Conservation (phyloP, 1,140 invertebrate genomes). For the Colletes latitarsis region DNA sequence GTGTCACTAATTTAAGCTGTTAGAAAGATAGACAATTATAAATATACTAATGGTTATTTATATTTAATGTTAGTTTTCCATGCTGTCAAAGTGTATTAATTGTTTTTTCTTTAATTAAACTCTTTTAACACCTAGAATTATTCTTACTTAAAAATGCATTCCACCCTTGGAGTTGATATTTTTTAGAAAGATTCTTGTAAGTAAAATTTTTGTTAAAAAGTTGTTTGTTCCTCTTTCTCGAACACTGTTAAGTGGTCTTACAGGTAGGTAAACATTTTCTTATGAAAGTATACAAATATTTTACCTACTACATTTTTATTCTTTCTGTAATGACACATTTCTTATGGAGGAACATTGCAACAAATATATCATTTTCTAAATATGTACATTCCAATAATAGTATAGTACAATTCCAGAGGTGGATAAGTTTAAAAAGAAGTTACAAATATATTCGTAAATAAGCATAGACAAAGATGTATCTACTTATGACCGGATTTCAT, state of each 20-base stretch:
- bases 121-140: slow-evolving; percentile 47
- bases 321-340: slow-evolving; percentile 76
- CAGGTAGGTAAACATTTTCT: slow-evolving; percentile 76
- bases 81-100: slow-evolving; percentile 48
- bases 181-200: slow-evolving; percentile 53
- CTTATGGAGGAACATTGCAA: slow-evolving; percentile 77
- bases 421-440: slow-evolving; percentile 60
- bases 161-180: slow-evolving; percentile 77
- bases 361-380: slow-evolving; percentile 17
- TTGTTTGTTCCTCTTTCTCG: slow-evolving; percentile 60
- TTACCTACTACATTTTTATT: slow-evolving; percentile 57
- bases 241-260: slow-evolving; percentile 58
- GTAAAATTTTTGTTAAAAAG: slow-evolving; percentile 52
- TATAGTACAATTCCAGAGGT: slow-evolving; percentile 75
- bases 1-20: slow-evolving; percentile 9
- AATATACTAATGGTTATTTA: slow-evolving; percentile 34
- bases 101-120: slow-evolving; percentile 43
- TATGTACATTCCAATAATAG: slow-evolving; percentile 28
- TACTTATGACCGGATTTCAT: slow-evolving; percentile 75
- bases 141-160: slow-evolving; percentile 66
- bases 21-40: slow-evolving; percentile 26
- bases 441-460: slow-evolving; percentile 28
- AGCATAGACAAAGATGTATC: slow-evolving; percentile 67
- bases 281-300: slow-evolving; percentile 69
- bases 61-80: slow-evolving; percentile 37